phyloP scores from a whole-genome alignment of 2,797 vertebrate species.

The Serranus cabrilla region DNA sequence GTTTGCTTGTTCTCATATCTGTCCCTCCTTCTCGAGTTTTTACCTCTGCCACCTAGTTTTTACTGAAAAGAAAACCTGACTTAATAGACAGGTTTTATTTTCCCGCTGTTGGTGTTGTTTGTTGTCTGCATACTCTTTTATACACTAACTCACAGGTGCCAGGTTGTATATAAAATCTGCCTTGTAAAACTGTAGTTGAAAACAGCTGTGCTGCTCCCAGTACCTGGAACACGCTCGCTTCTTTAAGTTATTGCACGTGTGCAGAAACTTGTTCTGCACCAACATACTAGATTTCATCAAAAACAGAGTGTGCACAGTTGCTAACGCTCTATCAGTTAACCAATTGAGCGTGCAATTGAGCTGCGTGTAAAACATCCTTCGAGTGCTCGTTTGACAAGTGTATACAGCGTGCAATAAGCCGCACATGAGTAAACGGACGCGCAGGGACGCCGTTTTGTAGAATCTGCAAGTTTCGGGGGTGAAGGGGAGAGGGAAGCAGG shows the following conservation, averaged over 20 bases:
- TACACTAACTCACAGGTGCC: neutral
- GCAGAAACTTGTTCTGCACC: neutral
- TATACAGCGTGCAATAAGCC: conserved; percentile 39
- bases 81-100: neutral
- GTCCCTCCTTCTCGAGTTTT: neutral
- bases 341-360: conserved; percentile 54
- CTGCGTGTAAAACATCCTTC: conserved; percentile 58
- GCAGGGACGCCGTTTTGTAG: neutral
- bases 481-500: conserved; percentile 9
- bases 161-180: neutral
- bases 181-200: neutral
- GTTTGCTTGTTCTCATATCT: neutral
- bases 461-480: neutral
- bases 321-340: conserved; percentile 50
- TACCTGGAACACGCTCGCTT: neutral
- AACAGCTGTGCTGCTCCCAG: neutral
- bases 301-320: conserved; percentile 9
- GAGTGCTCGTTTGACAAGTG: conserved; percentile 59
- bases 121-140: neutral
- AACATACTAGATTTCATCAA: conserved; percentile 13
- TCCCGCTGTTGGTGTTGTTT: neutral
- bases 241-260: neutral
- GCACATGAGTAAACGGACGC: conserved; percentile 56
- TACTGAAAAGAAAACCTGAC: neutral
- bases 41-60: neutral